Evolutionary conservation across 2,888 invertebrate genomes (phyloP), one percentile per base, ranked within the genome.

Genomic region (Drosophila meridiana): DNA sequence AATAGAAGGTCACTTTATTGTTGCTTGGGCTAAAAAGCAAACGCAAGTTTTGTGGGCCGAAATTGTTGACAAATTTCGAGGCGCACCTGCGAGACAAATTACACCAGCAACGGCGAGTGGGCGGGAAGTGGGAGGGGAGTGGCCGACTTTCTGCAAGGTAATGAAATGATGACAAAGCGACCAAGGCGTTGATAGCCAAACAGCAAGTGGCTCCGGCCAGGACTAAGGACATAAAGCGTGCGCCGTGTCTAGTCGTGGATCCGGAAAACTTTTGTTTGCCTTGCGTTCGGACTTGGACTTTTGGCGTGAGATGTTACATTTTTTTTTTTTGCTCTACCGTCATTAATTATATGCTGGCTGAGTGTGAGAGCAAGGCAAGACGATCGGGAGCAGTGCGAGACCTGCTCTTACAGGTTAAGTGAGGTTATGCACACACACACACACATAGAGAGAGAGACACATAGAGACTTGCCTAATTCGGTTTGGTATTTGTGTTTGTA

Each of bases 1-100:
- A 89, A 87, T 89, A 85, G 84, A 89, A 89, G 63, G 84, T 77
- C 87, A 89, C 84, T 85, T 85, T 84, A 75, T 80, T 82, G 87
- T 59, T 38, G 32, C 36, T 28, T 40, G 20, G 60, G 69, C 67
- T 32, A 66, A 80, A 80, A 69, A 73, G 56, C 55, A 85, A 85
- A 83, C 86, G 73, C 89, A 87, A 86, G 80, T 80, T 89, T 71
- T 73, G 80, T 67, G 67, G 77, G 60, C 88, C 76, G 36, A 85
- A 89, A 87, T 85, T 87, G 87, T 90, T 87, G 90, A 87, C 87
- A 87, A 87, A 87, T 87, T 87, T 88, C 81, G 71, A 70, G 87
- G 87, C 84, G 82, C 85, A 89, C 87, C 89, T 85, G 89, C 59
- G 87, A 87, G 85, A 85, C 89, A 85, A 85, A 85, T 85, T 89